Base-by-base conservation (phyloP, 2,113 vertebrate genomes). In the Rousettus leschenaultii region DNA sequence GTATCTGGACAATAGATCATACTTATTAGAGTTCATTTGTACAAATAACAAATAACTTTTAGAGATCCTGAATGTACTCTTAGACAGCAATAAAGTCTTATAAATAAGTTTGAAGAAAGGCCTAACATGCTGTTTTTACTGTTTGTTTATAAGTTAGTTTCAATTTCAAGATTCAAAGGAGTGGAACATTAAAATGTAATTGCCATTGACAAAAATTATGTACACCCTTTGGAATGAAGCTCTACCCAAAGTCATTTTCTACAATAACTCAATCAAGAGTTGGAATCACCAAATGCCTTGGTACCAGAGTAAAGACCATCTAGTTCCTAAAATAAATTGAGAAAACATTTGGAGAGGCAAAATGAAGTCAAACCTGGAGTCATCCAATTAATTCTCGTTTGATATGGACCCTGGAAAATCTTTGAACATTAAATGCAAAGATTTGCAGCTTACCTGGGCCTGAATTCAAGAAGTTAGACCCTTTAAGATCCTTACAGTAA, bases 111-210 rank as follows among this genome's bases (percentile, higher is more conserved):
- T 75, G 45, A 90, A 38, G 15, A 78, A 95, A 78, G 8, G 33
- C 13, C 43, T 79, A 84, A 79, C 5, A 88, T 88, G 38, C 7
- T 87, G 26, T 35, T 97, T 63, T 87, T 86, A 84, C 16, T 61
- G 12, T 85, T 35, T 92, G 28, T 86, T 65, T 94, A 59, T 75
- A 94, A 92, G 40, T 33, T 71, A 28, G 40, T 80, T 96, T 91
- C 26, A 86, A 33, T 89, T 91, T 96, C 89, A 82, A 91, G 51
- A 91, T 71, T 57, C 53, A 77, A 87, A 59, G 48, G 21, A 26
- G 40, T 59, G 9, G 28, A 85, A 90, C 26, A 87, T 82, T 77
- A 87, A 96, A 96, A 84, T 35, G 3, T 2, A 65, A 88, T 78
- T 89, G 57, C 70, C 61, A 74, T 43, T 82, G n/a, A 87, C 48